phyloP scores from a whole-genome alignment of 2,888 invertebrate species.

The Amblyjoppa fuscipennis region DNA sequence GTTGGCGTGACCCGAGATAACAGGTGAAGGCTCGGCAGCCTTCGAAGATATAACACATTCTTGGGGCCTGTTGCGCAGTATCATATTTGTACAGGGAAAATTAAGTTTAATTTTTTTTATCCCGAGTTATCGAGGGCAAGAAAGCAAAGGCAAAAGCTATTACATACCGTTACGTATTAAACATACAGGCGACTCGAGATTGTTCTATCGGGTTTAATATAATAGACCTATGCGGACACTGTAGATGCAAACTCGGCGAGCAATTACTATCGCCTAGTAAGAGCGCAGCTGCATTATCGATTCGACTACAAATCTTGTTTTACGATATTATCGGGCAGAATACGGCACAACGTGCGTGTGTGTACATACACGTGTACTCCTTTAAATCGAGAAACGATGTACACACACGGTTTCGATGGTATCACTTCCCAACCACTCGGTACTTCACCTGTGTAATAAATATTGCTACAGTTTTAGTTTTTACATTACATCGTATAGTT shows the following conservation, averaged over 20 bases:
- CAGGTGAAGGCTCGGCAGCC: conserved; percentile 11
- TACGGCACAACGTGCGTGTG: conserved; percentile 31
- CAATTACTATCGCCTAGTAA: conserved; percentile 16
- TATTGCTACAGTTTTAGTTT: conserved; percentile 5
- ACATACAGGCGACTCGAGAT: not conserved
- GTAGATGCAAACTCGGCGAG: not conserved
- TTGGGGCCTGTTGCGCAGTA: not conserved
- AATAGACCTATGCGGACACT: conserved; percentile 1
- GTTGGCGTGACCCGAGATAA: conserved; percentile 42
- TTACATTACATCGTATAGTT: conserved; percentile 39
- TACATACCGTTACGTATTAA: not conserved
- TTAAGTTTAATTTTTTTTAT: conserved; percentile 4
- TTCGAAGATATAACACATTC: not conserved
- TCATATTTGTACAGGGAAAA: not conserved
- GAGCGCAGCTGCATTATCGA: conserved; percentile 50
- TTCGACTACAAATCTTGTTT: conserved; percentile 59
- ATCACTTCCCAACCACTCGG: conserved; percentile 32
- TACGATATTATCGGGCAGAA: conserved; percentile 53
- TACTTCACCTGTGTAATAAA: not conserved
- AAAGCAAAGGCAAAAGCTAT: not conserved
- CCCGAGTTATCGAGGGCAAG: not conserved
- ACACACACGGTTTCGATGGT: conserved; percentile 21
- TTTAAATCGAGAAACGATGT: conserved; percentile 48
- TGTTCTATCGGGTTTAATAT: conserved; percentile 6
- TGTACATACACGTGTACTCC: conserved; percentile 14